Conservation (phyloP, 2,797 vertebrate species). For the Xenops minutus region DNA sequence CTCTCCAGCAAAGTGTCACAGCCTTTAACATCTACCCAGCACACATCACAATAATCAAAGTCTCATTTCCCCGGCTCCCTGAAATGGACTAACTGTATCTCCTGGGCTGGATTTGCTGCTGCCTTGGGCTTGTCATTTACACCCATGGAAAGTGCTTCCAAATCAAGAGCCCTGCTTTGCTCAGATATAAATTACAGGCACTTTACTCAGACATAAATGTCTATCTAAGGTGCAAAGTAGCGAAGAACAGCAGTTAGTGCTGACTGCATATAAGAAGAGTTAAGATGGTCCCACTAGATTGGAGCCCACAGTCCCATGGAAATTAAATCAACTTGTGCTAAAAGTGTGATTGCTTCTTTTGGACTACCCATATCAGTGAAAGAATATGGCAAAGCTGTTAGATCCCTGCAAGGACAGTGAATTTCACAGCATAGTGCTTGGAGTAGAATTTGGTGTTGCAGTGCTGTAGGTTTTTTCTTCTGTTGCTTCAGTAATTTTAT, state of each 20-base stretch:
- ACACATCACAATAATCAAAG: not conserved
- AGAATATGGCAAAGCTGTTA: not conserved
- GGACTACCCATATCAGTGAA: not conserved
- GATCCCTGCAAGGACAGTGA: not conserved
- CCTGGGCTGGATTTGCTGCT: conserved; percentile 9
- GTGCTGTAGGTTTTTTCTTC: not conserved
- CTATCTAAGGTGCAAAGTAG: conserved; percentile 2
- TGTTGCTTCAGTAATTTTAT: conserved; percentile 28
- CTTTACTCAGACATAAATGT: conserved; percentile 4
- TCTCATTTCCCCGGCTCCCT: not conserved
- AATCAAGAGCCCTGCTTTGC: not conserved
- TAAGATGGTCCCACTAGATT: not conserved
- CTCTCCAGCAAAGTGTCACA: not conserved
- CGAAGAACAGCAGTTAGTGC: not conserved
- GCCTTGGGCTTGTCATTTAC: conserved; percentile 28
- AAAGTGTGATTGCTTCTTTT: not conserved
- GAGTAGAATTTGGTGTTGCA: not conserved
- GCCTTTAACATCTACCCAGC: not conserved
- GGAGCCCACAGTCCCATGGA: not conserved
- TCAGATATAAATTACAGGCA: conserved; percentile 10
- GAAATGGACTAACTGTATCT: not conserved
- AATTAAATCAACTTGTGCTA: conserved; percentile 5
- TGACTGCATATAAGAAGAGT: not conserved
- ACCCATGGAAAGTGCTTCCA: conserved; percentile 11
- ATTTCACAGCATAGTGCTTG: not conserved